Percentiles rank a stretch among this genome's conserved stretches.
These are phyloP conservation scores for Zoanthus gigantus DNA, from an alignment of 92 coral and sea anemone species.

Conservation along the genomic window DNA sequence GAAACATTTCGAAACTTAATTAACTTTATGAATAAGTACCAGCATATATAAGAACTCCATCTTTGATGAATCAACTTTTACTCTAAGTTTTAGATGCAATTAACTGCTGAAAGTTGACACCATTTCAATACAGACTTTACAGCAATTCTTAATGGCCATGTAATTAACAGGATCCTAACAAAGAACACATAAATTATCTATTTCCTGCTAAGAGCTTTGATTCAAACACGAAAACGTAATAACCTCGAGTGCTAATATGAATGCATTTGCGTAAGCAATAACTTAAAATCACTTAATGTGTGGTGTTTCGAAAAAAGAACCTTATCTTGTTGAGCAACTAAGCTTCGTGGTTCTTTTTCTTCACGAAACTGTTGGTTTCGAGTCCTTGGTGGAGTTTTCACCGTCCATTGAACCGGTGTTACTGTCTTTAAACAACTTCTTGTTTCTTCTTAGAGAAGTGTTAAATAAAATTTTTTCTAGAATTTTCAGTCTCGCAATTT, in stretches of 20 bases:
- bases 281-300: neutral
- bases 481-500: slow-evolving; percentile 31
- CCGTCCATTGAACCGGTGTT: neutral
- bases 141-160: slow-evolving; percentile 1
- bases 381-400: neutral
- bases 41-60: neutral
- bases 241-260: neutral
- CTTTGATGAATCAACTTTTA: neutral
- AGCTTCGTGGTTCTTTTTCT: neutral
- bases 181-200: neutral
- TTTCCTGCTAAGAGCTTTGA: slow-evolving; percentile 11
- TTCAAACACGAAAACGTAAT: neutral
- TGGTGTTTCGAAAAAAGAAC: neutral
- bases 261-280: slow-evolving; percentile 32
- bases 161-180: neutral
- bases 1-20: neutral
- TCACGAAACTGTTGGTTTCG: slow-evolving; percentile 11
- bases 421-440: slow-evolving; percentile 7
- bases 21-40: neutral
- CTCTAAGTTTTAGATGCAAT: neutral
- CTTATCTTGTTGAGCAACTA: neutral
- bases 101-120: neutral
- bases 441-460: slow-evolving; percentile 9
- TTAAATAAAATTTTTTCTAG: slow-evolving; percentile 26
- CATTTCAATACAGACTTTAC: neutral